Evolutionary conservation across 2,797 vertebrate genomes (phyloP).

Genomic region (Nothura maculosa): DNA sequence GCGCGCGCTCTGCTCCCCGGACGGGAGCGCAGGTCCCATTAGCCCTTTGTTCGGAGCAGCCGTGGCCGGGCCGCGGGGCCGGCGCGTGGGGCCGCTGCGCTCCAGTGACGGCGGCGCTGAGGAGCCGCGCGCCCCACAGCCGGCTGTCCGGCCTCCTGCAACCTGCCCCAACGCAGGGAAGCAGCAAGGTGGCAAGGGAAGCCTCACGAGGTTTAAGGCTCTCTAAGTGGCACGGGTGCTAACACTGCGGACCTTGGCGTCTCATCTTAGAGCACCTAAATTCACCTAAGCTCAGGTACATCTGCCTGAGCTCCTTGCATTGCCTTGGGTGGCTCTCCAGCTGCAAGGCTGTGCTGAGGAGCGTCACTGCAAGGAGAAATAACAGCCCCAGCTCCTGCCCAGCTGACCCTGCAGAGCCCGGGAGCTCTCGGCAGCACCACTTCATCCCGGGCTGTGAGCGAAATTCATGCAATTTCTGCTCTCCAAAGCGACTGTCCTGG

Average conservation of each 20-base stretch:
- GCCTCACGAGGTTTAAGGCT: rapidly evolving
- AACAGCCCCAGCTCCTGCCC: too few species aligned
- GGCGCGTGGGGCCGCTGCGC: rapidly evolving
- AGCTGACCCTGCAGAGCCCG: not conserved
- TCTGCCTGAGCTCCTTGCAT: not conserved
- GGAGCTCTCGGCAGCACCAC: not conserved
- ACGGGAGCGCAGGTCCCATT: not conserved
- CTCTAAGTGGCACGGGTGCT: not conserved
- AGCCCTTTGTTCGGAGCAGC: conserved; percentile 68
- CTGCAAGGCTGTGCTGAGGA: not conserved
- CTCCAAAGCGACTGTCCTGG: not conserved
- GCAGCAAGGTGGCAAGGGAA: not conserved
- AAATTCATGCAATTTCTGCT: not conserved
- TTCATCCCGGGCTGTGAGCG: not conserved
- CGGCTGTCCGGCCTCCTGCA: not conserved
- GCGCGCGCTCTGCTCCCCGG: conserved; percentile 31
- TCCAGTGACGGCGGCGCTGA: rapidly evolving
- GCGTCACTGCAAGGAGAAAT: too few species aligned
- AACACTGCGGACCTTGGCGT: not conserved
- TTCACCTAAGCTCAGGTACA: not conserved
- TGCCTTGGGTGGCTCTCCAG: not conserved
- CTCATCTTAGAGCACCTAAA: not conserved
- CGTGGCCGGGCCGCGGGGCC: not conserved
- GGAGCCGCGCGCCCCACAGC: too few species aligned
- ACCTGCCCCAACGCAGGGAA: not conserved